Percentiles rank a stretch among this genome's conserved stretches.
Conservation (phyloP, 2,113 vertebrate genomes). For the Beaufortia kweichowensis region DNA sequence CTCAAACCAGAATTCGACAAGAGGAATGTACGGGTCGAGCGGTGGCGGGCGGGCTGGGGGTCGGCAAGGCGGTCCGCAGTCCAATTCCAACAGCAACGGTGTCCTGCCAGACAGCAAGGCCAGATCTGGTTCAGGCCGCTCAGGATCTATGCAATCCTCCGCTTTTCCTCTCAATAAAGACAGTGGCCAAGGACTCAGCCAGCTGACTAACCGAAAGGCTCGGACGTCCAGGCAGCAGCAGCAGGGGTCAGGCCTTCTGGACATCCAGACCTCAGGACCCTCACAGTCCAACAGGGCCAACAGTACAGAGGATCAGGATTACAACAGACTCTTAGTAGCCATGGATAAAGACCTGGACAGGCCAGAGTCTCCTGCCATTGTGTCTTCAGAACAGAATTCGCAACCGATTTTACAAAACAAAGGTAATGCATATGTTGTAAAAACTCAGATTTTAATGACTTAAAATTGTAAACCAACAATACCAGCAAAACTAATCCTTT, state of each 20-base stretch:
- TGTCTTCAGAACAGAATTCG: slow-evolving; percentile 83
- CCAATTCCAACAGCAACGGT: slow-evolving; percentile 70
- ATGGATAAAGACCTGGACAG: slow-evolving; percentile 97
- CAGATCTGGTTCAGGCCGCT: slow-evolving; percentile 76
- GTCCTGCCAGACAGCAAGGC: slow-evolving; percentile 80
- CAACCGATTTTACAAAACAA: slow-evolving; percentile 84
- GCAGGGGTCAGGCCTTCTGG: slow-evolving; percentile 65
- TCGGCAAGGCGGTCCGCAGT: slow-evolving; percentile 75
- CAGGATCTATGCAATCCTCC: slow-evolving; percentile 78
- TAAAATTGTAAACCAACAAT: neutral
- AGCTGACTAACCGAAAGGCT: slow-evolving; percentile 75
- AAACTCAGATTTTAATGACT: neutral
- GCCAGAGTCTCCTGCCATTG: slow-evolving; percentile 72
- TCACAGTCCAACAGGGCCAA: slow-evolving; percentile 75
- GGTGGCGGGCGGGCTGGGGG: slow-evolving; percentile 73
- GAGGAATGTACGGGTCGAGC: slow-evolving; percentile 79
- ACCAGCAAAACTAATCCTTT: neutral
- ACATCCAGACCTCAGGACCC: slow-evolving; percentile 70
- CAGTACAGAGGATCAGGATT: slow-evolving; percentile 86
- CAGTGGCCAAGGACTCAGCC: slow-evolving; percentile 63
- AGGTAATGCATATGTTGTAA: slow-evolving; percentile 76
- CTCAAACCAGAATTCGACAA: slow-evolving; percentile 76
- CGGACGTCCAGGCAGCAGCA: slow-evolving; percentile 67
- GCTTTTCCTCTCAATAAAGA: slow-evolving; percentile 55
- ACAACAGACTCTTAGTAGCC: slow-evolving; percentile 86